phyloP scores from a whole-genome alignment of 2,888 invertebrate genomes.

The Antitype chi region DNA sequence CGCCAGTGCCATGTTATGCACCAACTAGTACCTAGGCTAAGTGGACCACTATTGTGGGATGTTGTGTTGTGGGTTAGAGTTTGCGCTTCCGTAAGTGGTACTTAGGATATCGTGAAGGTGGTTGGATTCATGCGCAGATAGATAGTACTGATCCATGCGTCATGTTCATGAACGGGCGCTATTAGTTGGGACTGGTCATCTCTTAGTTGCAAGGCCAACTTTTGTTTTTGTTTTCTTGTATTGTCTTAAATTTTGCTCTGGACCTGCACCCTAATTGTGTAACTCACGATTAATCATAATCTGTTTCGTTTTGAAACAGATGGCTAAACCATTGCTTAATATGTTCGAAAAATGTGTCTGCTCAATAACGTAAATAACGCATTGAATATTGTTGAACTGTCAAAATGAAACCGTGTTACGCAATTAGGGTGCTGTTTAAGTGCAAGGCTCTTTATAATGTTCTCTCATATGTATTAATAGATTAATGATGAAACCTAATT shows the following conservation, averaged over 20 bases:
- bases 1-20: conserved; percentile 55
- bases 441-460: neutral
- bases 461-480: neutral
- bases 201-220: neutral
- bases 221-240: neutral
- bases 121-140: neutral
- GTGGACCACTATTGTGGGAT: conserved; percentile 38
- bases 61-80: conserved; percentile 12
- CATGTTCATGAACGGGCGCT: neutral
- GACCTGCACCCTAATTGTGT: too few species aligned
- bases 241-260: neutral
- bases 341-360: too few species aligned
- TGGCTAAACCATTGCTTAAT: too few species aligned
- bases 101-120: neutral
- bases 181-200: neutral
- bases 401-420: too few species aligned
- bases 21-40: conserved; percentile 32
- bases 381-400: too few species aligned
- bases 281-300: too few species aligned
- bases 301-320: too few species aligned
- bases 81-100: conserved; percentile 31
- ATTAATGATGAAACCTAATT: neutral
- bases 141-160: neutral
- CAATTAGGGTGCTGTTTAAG: too few species aligned
- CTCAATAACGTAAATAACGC: too few species aligned